Base-by-base conservation (phyloP, 2,797 vertebrate genomes). In the Cyprinella venusta region DNA sequence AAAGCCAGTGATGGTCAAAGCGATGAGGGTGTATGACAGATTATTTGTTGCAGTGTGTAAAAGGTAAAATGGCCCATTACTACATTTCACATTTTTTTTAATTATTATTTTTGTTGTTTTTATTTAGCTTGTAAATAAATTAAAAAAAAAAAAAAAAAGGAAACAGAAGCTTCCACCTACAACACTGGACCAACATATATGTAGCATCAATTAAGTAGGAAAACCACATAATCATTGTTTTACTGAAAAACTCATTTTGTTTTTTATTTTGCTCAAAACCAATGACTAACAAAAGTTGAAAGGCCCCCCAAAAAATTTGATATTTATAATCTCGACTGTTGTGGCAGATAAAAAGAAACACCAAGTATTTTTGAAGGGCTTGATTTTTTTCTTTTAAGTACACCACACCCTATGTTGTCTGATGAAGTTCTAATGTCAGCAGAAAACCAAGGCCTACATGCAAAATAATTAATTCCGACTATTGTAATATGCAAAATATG, bases 351-450 rank as follows among this genome's bases (percentile, higher is more conserved):
- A 67, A 67, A 56, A 76, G 48, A 67, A 82, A 67, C 80, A 54
- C 9, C 42, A 75, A 56, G 59, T 74, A 42, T 75, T 67, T 48
- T 9, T 67, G 8, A 81, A 78, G 63, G 36, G 4, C 2, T 68
- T 54, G 1, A 21, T 16, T 48, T 59, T 86, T 67, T 75, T 33
- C 33, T 67, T 67, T 38, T 61, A 30, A 69, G 42, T 76, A 80
- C 65, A 79, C 52, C 78, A 85, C 67, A 67, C 69, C 63, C 68
- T 42, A n/a, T 76, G 24, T 64, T 26, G 54, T 82, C 61, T 61
- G 38, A 59, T 56, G 26, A 81, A 67, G 24, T 59, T 48, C 40
- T 48, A 82, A 74, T 68, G 61, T 50, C 40, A 78, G 48, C 61
- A 78, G 76, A 67, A 70, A 26, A 81, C 40, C 76, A 33, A 78